A percentile compares a stretch with the other conserved stretches of the same genome.
phyloP scores from a whole-genome alignment of 2,797 vertebrate genomes.

The Gastrophryne carolinensis region DNA sequence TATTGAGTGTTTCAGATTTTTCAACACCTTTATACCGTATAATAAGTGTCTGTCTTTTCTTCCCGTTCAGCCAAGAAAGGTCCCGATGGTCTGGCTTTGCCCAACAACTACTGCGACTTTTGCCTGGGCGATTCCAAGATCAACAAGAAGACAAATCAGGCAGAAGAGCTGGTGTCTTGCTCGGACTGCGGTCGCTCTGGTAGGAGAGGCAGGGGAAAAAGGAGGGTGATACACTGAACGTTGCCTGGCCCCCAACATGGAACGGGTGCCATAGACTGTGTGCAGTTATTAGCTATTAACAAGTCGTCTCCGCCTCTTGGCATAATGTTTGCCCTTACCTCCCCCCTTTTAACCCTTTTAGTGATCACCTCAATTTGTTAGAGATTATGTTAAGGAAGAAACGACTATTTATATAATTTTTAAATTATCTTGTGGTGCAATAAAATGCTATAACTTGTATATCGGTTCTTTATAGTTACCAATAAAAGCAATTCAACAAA shows the following conservation, averaged over 20 bases:
- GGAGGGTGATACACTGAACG: slow-evolving; percentile 23
- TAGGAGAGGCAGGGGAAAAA: slow-evolving; percentile 56
- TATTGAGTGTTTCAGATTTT: no score
- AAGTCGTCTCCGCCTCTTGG: not conserved
- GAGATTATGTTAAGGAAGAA: not conserved
- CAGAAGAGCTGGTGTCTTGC: slow-evolving; percentile 92
- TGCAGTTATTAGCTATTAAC: slow-evolving; percentile 19
- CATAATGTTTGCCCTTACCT: not conserved
- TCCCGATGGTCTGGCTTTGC: slow-evolving; percentile 85
- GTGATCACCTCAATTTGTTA: slow-evolving; percentile 6
- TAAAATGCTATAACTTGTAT: slow-evolving; percentile 23
- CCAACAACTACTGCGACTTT: slow-evolving; percentile 96
- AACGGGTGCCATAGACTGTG: slow-evolving; percentile 9
- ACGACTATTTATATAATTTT: not conserved
- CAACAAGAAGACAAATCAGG: slow-evolving; percentile 92
- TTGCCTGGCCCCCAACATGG: slow-evolving; percentile 11
- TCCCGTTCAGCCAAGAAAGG: slow-evolving; percentile 80
- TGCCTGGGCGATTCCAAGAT: slow-evolving; percentile 91
- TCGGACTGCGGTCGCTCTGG: slow-evolving; percentile 94
- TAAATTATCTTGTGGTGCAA: slow-evolving; percentile 31
- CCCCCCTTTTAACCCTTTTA: not conserved
- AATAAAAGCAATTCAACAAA: slow-evolving; percentile 12
- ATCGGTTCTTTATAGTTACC: slow-evolving; percentile 13
- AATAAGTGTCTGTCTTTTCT: not conserved
- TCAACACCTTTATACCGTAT: no score